phyloP scores from a whole-genome alignment of 2,113 vertebrate genomes.

The Lates calcarifer region DNA sequence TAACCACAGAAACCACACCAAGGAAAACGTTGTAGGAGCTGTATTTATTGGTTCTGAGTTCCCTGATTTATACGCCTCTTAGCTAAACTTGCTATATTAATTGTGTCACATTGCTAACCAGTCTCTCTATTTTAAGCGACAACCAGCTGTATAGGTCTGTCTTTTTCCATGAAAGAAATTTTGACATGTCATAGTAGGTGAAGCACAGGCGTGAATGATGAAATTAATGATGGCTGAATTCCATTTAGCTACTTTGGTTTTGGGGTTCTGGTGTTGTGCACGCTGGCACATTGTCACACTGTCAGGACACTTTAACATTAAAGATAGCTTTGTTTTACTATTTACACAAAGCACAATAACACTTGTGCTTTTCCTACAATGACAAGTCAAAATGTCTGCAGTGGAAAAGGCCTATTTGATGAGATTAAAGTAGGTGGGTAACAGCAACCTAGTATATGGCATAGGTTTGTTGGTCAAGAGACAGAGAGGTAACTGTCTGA shows the following conservation, averaged over 20 bases:
- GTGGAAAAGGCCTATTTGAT: background rate
- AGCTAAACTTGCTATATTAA: background rate
- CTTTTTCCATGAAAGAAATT: background rate
- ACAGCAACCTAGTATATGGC: background rate
- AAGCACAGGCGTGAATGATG: background rate
- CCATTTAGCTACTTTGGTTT: background rate
- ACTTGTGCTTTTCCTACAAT: too few species aligned
- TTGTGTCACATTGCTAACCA: background rate
- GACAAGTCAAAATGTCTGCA: background rate
- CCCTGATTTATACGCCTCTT: background rate
- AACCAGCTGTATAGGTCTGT: background rate
- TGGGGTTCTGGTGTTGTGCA: background rate
- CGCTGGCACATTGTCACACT: background rate
- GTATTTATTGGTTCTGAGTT: background rate
- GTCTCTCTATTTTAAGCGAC: background rate
- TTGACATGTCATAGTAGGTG: background rate
- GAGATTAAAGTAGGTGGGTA: background rate
- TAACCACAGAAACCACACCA: constrained; percentile 25
- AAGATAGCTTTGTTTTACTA: too few species aligned
- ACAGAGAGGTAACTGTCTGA: background rate
- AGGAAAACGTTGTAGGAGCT: background rate
- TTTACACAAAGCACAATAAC: background rate
- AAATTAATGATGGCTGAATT: background rate
- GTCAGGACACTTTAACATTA: background rate
- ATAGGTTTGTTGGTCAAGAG: too few species aligned